Evolutionary conservation across 2,888 invertebrate genomes (phyloP).

Genomic region (Macrophya alboannulata): DNA sequence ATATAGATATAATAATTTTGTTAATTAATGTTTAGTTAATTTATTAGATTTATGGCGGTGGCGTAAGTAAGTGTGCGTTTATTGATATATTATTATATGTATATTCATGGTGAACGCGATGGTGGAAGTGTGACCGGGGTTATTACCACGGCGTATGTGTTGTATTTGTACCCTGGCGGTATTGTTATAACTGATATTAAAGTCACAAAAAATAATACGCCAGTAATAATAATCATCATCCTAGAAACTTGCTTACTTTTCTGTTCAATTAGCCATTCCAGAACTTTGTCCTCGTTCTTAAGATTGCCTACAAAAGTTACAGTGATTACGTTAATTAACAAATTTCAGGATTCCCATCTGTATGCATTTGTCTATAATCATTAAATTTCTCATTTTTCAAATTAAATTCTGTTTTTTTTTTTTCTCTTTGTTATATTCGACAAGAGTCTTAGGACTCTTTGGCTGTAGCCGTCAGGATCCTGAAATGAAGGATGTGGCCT

Average conservation of each 20-base stretch:
- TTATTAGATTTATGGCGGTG: slow-evolving; percentile 43
- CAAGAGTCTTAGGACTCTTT: slow-evolving; percentile 2
- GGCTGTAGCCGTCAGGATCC: slow-evolving; percentile 48
- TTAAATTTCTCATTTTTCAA: slow-evolving; percentile 5
- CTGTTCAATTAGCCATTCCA: slow-evolving; percentile 97
- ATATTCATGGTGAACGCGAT: slow-evolving; percentile 71
- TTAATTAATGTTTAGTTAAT: slow-evolving; percentile 14
- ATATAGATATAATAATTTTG: not conserved
- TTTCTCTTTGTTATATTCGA: slow-evolving; percentile 1
- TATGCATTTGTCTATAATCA: slow-evolving; percentile 1
- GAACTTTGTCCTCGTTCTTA: slow-evolving; percentile 96
- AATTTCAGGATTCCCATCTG: slow-evolving; percentile 14
- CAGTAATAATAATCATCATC: slow-evolving; percentile 80
- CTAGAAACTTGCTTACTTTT: slow-evolving; percentile 91
- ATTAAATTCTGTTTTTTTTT: slow-evolving; percentile 11
- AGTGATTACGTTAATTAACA: slow-evolving; percentile 51
- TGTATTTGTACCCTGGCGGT: slow-evolving; percentile 77
- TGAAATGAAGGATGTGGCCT: slow-evolving; percentile 51
- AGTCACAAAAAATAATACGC: slow-evolving; percentile 80
- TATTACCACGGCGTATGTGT: slow-evolving; percentile 75
- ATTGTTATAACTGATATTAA: slow-evolving; percentile 79
- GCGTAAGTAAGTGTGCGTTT: slow-evolving; percentile 36
- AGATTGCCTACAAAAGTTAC: slow-evolving; percentile 91
- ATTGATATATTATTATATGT: not conserved
- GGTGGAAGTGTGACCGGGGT: slow-evolving; percentile 75